Evolutionary conservation across 2,888 invertebrate species (phyloP), one percentile per base, ranked within the genome.

Genomic region (Eristalis pertinax): DNA sequence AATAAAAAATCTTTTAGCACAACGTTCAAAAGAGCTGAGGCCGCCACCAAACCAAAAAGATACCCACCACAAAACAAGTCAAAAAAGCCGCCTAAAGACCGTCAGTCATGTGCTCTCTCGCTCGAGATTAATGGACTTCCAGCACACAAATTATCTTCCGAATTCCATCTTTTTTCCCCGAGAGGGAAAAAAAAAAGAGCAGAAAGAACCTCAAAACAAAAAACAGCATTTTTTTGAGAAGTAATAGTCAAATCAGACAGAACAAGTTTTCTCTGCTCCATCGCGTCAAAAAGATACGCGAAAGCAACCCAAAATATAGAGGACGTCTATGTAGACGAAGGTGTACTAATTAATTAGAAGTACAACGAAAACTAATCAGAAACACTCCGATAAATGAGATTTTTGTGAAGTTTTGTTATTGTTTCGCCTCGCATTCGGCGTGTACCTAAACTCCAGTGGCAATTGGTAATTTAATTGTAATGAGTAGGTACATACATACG

Each of bases 291-390:
- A 24, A 38, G 63, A 68, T 56, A 56, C 24, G n/a, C 3, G 22
- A 35, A 10, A 41, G 13, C 3, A 13, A 2, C 32, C 32, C 32
- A 32, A 32, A 10, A 32, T 29, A 38, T 56, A n/a, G n/a, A n/a
- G 15, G 35, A 50, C 41, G 41, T 29, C 70, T 41, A 15, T 70
- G 72, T 72, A 78, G 68, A 19, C 50, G 8, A 50, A 19, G 50
- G 50, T 74, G 67, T 75, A 69, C 82, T 72, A 82, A 82, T 82
- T 82, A 76, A 82, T 76, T 82, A 76, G 70, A 70, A 65, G 22
- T 76, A 82, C 82, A 82, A n/a, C 82, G 70, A 82, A 82, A 82
- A 72, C 82, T 82, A 82, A 82, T 82, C 82, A 76, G 60, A 76
- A 70, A 82, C 82, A 82, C 75, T 82, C 64, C 22, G 82, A 82